These are phyloP conservation scores for Mastomys natalensis DNA, from an alignment of 2,113 vertebrate genomes.

Conservation along the genomic window DNA sequence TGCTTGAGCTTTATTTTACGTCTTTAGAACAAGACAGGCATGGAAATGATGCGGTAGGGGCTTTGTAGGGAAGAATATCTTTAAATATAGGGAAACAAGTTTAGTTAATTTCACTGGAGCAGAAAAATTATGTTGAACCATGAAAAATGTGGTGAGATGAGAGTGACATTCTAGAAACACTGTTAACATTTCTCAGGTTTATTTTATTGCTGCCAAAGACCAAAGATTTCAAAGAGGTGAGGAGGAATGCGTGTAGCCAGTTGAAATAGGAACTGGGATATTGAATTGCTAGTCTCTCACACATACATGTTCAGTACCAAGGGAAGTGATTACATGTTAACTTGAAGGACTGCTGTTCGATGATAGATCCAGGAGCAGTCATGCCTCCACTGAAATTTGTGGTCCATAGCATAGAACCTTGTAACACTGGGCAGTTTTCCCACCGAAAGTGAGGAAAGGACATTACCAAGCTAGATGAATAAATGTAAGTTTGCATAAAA, in stretches of 20 bases:
- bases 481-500: background rate
- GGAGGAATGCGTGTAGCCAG: background rate
- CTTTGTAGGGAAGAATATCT: background rate
- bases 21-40: background rate
- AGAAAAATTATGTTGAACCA: background rate
- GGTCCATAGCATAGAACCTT: background rate
- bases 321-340: background rate
- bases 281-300: background rate
- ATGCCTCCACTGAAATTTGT: background rate
- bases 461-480: background rate
- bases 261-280: background rate
- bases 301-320: background rate
- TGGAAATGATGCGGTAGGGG: background rate
- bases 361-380: too few relatives aligned
- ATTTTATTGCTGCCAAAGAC: background rate
- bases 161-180: background rate
- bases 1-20: background rate
- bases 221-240: background rate
- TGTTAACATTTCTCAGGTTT: background rate
- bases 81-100: background rate
- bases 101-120: background rate
- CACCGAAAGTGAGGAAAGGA: background rate
- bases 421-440: background rate
- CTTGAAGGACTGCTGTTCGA: background rate
- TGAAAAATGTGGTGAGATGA: background rate